phyloP scores from a whole-genome alignment of 2,888 invertebrate species.

The Phasia obesa region DNA sequence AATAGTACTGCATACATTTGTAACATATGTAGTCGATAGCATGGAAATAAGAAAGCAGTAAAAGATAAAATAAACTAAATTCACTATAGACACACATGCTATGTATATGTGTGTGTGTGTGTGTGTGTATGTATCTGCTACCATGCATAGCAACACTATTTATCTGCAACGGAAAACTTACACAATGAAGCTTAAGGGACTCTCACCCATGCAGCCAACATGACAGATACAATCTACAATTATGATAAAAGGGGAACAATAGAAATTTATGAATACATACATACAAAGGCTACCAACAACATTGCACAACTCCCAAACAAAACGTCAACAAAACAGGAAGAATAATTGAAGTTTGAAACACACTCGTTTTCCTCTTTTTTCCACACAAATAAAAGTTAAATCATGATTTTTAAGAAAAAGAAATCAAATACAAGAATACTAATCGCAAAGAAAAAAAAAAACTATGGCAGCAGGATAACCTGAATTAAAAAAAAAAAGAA shows the following conservation, averaged over 20 bases:
- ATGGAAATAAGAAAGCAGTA: background rate
- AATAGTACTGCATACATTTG: too few relatives aligned
- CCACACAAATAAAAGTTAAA: background rate
- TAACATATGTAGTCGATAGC: background rate
- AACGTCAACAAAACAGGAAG: background rate
- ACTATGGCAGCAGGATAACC: background rate
- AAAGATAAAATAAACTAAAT: background rate
- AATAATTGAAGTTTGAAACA: slow-evolving; percentile 14
- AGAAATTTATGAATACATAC: slow-evolving; percentile 10
- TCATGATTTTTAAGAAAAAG: background rate
- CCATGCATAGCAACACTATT: slow-evolving; percentile 61
- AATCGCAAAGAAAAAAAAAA: background rate
- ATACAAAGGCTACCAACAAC: background rate
- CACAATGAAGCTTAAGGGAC: slow-evolving; percentile 19
- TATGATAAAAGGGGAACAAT: slow-evolving; percentile 22
- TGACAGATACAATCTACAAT: slow-evolving; percentile 27
- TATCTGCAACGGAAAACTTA: slow-evolving; percentile 53
- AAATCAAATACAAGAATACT: slow-evolving; percentile 14
- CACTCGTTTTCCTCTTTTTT: background rate
- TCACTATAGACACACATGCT: background rate
- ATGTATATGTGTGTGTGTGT: slow-evolving; percentile 14
- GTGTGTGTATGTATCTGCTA: background rate
- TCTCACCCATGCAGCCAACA: slow-evolving; percentile 17
- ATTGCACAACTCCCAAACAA: background rate
- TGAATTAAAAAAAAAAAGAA: slow-evolving; percentile 12